Percentiles rank a stretch among this genome's conserved stretches.
Conservation (phyloP, 2,888 invertebrate species). For the Agonopterix alstromeriana region DNA sequence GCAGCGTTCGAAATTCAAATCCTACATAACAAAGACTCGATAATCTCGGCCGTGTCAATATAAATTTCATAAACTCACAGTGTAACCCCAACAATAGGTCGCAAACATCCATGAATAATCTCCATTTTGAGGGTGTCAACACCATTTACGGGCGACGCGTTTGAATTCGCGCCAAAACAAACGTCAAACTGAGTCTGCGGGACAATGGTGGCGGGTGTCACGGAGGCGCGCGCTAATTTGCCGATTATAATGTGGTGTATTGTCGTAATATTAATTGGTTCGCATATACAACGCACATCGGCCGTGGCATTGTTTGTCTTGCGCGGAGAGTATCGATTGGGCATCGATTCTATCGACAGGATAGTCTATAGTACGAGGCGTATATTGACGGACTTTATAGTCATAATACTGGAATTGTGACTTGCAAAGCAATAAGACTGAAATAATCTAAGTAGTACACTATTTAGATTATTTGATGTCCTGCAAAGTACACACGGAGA, state of each 20-base stretch:
- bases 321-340: too few species aligned
- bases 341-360: too few species aligned
- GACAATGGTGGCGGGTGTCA: constrained; percentile 40
- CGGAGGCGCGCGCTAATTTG: constrained; percentile 33
- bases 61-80: constrained; percentile 69
- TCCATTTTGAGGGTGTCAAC: constrained; percentile 71
- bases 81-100: constrained; percentile 58
- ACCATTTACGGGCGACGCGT: constrained; percentile 41
- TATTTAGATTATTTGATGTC: too few species aligned
- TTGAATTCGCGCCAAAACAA: constrained; percentile 60
- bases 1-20: constrained; percentile 47
- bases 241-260: constrained; percentile 50
- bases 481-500: too few species aligned
- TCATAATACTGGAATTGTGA: too few species aligned
- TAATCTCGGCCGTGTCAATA: constrained; percentile 69
- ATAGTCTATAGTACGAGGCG: too few species aligned
- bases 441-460: too few species aligned
- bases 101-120: constrained; percentile 73
- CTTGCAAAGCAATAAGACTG: too few species aligned
- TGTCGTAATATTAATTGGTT: constrained; percentile 55
- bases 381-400: too few species aligned
- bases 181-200: constrained; percentile 39
- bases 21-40: constrained; percentile 63
- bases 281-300: constrained; percentile 10
- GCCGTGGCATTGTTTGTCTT: background rate